Evolutionary conservation across 2,888 invertebrate genomes (phyloP).

Genomic region (Amitus sp.): DNA sequence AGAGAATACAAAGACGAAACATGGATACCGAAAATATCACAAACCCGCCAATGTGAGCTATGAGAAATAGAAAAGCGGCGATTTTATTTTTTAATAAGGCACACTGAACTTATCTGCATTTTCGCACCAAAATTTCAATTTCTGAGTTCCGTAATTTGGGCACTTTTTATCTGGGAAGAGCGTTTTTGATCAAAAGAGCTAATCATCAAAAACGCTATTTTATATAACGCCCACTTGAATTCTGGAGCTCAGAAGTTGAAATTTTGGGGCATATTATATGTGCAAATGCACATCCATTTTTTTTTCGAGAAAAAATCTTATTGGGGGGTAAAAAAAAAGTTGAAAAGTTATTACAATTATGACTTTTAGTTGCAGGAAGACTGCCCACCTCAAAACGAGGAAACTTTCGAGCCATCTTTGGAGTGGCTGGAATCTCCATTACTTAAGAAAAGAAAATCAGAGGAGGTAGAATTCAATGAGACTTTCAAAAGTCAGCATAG

Average conservation of each 20-base stretch:
- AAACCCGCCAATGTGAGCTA: constrained; percentile 43
- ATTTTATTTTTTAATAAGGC: too few relatives aligned
- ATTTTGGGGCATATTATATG: background rate
- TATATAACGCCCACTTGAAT: too few relatives aligned
- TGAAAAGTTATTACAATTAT: background rate
- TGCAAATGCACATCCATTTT: background rate
- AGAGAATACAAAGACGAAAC: constrained; percentile 54
- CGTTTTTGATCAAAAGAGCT: too few relatives aligned
- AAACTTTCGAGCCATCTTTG: constrained; percentile 46
- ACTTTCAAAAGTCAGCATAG: constrained; percentile 51
- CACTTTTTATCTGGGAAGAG: too few relatives aligned
- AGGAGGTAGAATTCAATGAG: constrained; percentile 54
- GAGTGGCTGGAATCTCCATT: constrained; percentile 53
- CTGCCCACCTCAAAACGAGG: constrained; percentile 49
- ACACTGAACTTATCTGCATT: too few relatives aligned
- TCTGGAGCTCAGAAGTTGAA: too few relatives aligned
- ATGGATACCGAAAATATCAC: constrained; percentile 57
- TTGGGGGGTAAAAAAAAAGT: too few relatives aligned
- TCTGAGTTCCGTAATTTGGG: background rate
- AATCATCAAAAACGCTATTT: too few relatives aligned
- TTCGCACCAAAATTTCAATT: background rate
- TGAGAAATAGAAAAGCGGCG: too few relatives aligned
- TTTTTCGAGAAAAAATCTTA: background rate
- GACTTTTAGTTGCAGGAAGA: constrained; percentile 51
- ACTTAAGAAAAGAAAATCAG: constrained; percentile 47